Percentiles rank a stretch among this genome's conserved stretches.
phyloP scores from a whole-genome alignment of 2,888 invertebrate genomes.

The Xiphydria camelus region DNA sequence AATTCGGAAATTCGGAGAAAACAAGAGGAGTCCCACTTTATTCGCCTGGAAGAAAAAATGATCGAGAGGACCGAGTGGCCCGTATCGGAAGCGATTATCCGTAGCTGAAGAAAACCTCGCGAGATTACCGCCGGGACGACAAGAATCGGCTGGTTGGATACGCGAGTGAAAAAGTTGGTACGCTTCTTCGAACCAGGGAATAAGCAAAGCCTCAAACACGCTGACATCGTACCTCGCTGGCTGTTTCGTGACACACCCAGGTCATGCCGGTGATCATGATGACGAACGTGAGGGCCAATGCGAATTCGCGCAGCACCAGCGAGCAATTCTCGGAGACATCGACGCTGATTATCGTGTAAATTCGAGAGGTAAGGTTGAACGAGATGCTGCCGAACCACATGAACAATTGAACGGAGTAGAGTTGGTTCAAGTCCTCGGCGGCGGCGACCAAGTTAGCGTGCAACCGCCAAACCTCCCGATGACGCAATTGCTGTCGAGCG shows the following conservation, averaged over 20 bases:
- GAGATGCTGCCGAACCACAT: neutral
- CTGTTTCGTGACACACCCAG: neutral
- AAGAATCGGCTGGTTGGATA: too few species aligned
- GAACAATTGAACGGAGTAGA: neutral
- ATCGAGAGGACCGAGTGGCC: too few species aligned
- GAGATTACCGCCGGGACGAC: too few species aligned
- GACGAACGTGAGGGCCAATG: neutral
- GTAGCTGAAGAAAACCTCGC: too few species aligned
- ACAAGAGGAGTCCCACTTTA: constrained; percentile 14
- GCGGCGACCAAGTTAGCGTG: neutral
- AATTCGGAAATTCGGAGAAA: constrained; percentile 15
- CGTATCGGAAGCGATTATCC: too few species aligned
- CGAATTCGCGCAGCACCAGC: neutral
- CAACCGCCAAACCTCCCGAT: neutral
- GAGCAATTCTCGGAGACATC: neutral
- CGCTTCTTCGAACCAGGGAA: neutral
- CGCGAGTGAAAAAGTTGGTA: too few species aligned
- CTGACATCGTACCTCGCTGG: neutral
- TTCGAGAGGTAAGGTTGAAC: neutral
- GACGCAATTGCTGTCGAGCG: too few species aligned
- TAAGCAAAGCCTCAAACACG: neutral
- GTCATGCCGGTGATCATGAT: neutral
- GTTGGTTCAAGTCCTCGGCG: neutral
- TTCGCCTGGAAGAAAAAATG: constrained; percentile 15
- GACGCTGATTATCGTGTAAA: neutral